Base-by-base conservation (phyloP, 2,888 invertebrate species). In the Ectemnius lituratus region DNA sequence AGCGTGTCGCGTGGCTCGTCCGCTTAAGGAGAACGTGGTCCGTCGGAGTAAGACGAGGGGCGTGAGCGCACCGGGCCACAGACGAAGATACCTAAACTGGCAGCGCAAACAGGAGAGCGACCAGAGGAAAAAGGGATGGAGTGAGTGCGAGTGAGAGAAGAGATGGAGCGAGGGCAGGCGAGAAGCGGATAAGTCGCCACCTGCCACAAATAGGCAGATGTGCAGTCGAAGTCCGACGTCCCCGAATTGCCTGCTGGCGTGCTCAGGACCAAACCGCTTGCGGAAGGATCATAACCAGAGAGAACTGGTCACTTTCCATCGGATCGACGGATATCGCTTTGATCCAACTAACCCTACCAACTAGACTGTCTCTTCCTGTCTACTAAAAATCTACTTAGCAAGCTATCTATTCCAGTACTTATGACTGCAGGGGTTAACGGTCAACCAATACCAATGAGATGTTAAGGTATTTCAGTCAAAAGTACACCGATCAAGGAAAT, bases 191-290 rank as follows among this genome's bases (percentile, higher is more conserved):
- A 84, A 86, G 84, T 87, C 84, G 85, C 88, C 89, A 90, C 90
- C 89, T 89, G 89, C 89, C 87, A 82, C 83, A 16, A 52, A 83
- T 80, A 82, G 87, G 88, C 89, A 90, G 90, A 89, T 89, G 89
- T 87, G 85, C 83, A 72, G 66, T 52, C n/a, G 70, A 37, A 37
- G 71, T 77, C 80, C 79, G 84, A 78, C 79, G 77, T 79, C 82
- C 77, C 78, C 84, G 81, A 83, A 79, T 83, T 78, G 84, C 83
- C 85, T 85, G 76, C 83, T 80, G 85, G 79, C 78, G 75, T 65
- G 74, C 52, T 62, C 49, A 76, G 79, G 72, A 72, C 79, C 72
- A 70, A 76, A 65, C 70, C 59, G 62, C 67, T 77, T 66, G 67
- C 77, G 78, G 77, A 77, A 77, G 69, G 63, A 77, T 76, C 78